phyloP scores from a whole-genome alignment of 2,797 vertebrate species.

The Lagocephalus sceleratus region DNA sequence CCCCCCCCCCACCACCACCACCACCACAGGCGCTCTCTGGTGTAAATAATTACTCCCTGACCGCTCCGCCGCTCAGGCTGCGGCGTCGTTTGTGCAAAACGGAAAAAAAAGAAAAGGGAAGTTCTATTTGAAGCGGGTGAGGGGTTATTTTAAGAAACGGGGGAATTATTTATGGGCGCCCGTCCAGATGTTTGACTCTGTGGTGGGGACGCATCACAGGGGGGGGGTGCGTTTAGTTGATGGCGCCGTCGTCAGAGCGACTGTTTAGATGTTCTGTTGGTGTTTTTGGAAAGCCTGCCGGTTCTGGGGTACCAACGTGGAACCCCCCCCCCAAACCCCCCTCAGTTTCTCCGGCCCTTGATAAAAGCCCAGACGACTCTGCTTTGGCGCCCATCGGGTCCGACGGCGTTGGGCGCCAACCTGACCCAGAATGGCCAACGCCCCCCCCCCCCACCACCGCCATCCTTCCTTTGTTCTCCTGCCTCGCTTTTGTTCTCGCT shows the following conservation, averaged over 20 bases:
- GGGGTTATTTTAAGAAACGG: conserved; percentile 61
- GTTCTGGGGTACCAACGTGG: conserved; percentile 25
- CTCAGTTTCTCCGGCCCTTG: conserved; percentile 40
- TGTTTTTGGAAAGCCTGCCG: conserved; percentile 10
- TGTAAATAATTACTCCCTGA: conserved; percentile 65
- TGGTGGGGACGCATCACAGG: too few relatives aligned
- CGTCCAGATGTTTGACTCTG: conserved; percentile 15
- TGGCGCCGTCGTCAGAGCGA: too few relatives aligned
- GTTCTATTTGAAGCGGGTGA: conserved; percentile 49
- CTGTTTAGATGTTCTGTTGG: conserved; percentile 22
- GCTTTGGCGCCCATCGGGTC: conserved; percentile 37
- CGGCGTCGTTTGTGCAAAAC: conserved; percentile 54
- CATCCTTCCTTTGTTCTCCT: conserved; percentile 40
- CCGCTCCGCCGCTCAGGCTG: conserved; percentile 44
- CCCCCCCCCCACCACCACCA: background rate
- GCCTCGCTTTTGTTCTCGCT: conserved; percentile 16
- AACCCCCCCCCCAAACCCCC: too few relatives aligned
- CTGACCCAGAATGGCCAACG: conserved; percentile 44
- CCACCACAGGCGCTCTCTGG: conserved; percentile 27
- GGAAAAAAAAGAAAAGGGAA: conserved; percentile 48
- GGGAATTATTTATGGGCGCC: conserved; percentile 61
- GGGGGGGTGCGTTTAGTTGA: too few relatives aligned
- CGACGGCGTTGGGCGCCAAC: conserved; percentile 47
- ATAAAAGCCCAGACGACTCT: conserved; percentile 61
- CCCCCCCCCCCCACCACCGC: conserved; percentile 14